Conservation (phyloP, 2,797 vertebrate species). For the Trachops cirrhosus region DNA sequence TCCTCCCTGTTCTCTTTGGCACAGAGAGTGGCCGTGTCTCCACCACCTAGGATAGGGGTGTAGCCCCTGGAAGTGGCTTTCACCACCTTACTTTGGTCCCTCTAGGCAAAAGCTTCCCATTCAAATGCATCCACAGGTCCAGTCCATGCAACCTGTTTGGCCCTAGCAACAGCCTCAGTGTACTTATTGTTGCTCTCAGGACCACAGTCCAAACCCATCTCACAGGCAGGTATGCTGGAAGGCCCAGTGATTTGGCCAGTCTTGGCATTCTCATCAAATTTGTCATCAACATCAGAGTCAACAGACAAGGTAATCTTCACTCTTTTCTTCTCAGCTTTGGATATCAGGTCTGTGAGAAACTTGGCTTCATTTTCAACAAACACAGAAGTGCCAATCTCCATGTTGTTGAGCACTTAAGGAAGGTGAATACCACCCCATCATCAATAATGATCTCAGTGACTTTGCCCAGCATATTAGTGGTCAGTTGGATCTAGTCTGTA, state of each 20-base stretch:
- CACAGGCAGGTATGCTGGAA: conserved; percentile 91
- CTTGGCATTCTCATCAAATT: conserved; percentile 93
- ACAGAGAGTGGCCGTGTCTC: conserved; percentile 97
- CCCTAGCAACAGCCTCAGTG: conserved; percentile 89
- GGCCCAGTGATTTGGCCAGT: conserved; percentile 90
- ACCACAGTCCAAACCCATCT: conserved; percentile 98
- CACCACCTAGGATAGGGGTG: conserved; percentile 97
- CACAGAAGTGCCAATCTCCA: conserved; percentile 94
- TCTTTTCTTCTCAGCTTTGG: conserved; percentile 94
- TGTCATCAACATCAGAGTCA: conserved; percentile 94
- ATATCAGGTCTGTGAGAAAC: conserved; percentile 96
- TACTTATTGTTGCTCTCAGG: conserved; percentile 92
- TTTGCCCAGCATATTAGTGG: conserved; percentile 96
- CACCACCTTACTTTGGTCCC: conserved; percentile 96
- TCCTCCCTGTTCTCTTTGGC: conserved; percentile 98
- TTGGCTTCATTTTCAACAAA: conserved; percentile 95
- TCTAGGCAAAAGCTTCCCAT: conserved; percentile 92
- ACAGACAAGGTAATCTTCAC: conserved; percentile 95
- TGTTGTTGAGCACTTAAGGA: conserved; percentile 98
- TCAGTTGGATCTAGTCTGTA: conserved; percentile 98
- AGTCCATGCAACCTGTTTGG: conserved; percentile 97
- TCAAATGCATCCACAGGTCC: conserved; percentile 97
- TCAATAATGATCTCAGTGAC: conserved; percentile 99
- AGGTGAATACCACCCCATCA: conserved; percentile 98
- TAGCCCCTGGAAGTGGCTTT: conserved; percentile 92